Base-by-base conservation (phyloP, 2,797 vertebrate genomes). In the Okamejei kenojei region DNA sequence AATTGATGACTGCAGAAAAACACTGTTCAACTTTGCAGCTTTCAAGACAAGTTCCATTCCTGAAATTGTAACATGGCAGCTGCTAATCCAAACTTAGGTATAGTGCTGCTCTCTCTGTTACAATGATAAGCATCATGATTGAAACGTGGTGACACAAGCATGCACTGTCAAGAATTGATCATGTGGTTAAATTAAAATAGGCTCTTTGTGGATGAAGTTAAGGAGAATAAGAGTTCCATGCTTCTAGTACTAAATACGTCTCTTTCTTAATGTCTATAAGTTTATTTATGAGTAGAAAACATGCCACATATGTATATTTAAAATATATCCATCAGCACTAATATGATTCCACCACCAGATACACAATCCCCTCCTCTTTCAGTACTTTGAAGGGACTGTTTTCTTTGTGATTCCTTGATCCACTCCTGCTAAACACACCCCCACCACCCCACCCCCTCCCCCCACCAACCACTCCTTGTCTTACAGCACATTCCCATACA, bases 1-100 rank as follows among this genome's bases (percentile, higher is more conserved):
- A 93, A 93, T 76, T 92, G 78, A 94, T 93, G 63, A 93, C 93
- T 93, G 93, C 93, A 74, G 93, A 93, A 93, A 94, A 80, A 7
- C 71, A 5, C 38, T 63, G 90, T 10, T 11, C 1, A 29, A 38
- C 88, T 79, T 38, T 73, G 71, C 84, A 35, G 26, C n/a, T 88
- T 65, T 68, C 84, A 88, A 88, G 84, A 65, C 84, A 68, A 11
- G 21, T 88, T 88, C 84, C 84, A 88, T 68, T 88, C 84, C 84
- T 88, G 84, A 88, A 88, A 88, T n/a, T 88, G 63, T 65, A 88
- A 88, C 84, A 65, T 63, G 17, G 84, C 84, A 21, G 63, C 63
- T 88, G 15, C 61, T 68, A 88, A 88, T 88, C 61, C 84, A 65
- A 45, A 63, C n/a, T 88, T 88, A 29, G n/a, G 61, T 88, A 88